Evolutionary conservation across 2,888 invertebrate genomes (phyloP).

Genomic region (Rotaria socialis): DNA sequence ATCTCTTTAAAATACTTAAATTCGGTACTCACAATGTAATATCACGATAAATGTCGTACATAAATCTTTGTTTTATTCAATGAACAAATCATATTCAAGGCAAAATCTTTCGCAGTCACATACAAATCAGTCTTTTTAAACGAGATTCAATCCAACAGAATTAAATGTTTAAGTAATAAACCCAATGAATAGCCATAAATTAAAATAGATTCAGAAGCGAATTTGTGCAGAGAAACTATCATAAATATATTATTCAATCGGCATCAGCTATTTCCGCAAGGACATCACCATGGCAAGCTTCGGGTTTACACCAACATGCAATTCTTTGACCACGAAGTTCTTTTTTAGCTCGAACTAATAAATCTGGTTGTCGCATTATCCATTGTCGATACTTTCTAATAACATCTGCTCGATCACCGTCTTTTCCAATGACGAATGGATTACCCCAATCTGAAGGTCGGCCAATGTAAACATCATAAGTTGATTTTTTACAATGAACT

Average conservation of each 20-base stretch:
- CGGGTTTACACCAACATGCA: constrained; percentile 11
- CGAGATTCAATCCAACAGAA: too few relatives aligned
- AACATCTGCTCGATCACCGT: constrained; percentile 14
- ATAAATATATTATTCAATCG: neutral
- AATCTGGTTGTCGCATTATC: neutral
- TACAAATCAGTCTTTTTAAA: too few relatives aligned
- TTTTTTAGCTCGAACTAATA: neutral
- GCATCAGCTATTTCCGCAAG: neutral
- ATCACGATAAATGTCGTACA: too few relatives aligned
- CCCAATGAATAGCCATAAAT: too few relatives aligned
- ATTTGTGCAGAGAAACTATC: too few relatives aligned
- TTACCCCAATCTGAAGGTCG: neutral
- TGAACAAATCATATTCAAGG: too few relatives aligned
- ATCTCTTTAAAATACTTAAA: too few relatives aligned
- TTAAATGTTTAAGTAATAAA: too few relatives aligned
- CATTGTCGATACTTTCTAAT: neutral
- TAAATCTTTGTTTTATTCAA: too few relatives aligned
- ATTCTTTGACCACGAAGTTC: neutral
- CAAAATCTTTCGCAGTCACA: too few relatives aligned
- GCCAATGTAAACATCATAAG: neutral
- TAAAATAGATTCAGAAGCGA: too few relatives aligned
- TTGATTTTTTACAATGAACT: neutral
- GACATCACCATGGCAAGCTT: constrained; percentile 8
- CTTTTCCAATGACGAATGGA: neutral
- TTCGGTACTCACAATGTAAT: too few relatives aligned